Conservation (phyloP, 2,797 vertebrate species). For the Taeniopygia guttata region DNA sequence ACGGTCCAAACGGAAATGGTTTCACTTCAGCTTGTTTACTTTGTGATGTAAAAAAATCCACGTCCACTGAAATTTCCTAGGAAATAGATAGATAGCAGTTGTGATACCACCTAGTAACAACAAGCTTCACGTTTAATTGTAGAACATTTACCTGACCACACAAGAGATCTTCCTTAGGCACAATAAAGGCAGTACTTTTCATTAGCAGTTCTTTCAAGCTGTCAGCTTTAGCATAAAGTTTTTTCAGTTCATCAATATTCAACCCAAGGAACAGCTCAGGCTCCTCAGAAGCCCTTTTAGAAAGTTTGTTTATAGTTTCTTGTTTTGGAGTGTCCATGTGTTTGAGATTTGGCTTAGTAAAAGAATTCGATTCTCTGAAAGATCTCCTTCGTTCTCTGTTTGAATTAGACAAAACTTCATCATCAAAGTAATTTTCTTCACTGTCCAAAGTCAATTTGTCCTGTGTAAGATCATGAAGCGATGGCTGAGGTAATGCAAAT, state of each 20-base stretch:
- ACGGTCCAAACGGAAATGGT: conserved; percentile 83
- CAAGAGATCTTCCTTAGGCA: conserved; percentile 44
- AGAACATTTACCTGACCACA: conserved; percentile 77
- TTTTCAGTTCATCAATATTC: conserved; percentile 85
- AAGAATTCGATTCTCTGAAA: conserved; percentile 87
- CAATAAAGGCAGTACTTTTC: conserved; percentile 69
- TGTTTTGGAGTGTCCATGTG: conserved; percentile 79
- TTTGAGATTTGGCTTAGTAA: conserved; percentile 93
- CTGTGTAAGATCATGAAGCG: conserved; percentile 94
- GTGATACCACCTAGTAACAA: background rate
- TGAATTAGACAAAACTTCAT: conserved; percentile 77
- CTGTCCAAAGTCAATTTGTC: conserved; percentile 90
- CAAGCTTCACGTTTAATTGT: background rate
- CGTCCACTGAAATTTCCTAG: conserved; percentile 82
- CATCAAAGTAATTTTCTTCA: conserved; percentile 85
- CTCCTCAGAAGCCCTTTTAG: conserved; percentile 70
- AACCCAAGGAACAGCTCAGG: conserved; percentile 86
- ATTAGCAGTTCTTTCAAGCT: conserved; percentile 82
- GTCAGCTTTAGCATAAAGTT: conserved; percentile 77
- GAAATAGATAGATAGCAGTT: conserved; percentile 3
- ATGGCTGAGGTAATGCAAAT: conserved; percentile 88
- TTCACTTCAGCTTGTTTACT: conserved; percentile 76
- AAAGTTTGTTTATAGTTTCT: conserved; percentile 73
- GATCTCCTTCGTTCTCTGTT: conserved; percentile 81
- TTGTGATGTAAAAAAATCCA: conserved; percentile 75